Base-by-base conservation (phyloP, 2,888 invertebrate genomes). In the Tetheella fluctuosa region DNA sequence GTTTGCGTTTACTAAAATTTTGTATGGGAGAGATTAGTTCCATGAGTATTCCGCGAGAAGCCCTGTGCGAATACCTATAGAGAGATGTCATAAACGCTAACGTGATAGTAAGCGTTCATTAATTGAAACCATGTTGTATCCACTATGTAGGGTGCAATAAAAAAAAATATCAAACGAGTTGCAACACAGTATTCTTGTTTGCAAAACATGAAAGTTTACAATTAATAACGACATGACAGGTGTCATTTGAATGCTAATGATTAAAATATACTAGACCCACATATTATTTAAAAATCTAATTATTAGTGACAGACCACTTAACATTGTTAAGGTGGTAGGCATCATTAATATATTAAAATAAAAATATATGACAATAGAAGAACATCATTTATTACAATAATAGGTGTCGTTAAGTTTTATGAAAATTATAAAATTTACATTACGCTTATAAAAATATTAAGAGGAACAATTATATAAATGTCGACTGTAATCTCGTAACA, bases 231-330 rank as follows among this genome's bases (percentile, higher is more conserved):
- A 61, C 58, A 34, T 57, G 72, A 69, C 68, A 73, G 64, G 58
- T 71, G 69, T 71, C 73, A 74, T 64, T 70, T 59, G 23, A 57
- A 58, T 64, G 58, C 57, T 37, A 62, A 28, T 58, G 34, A 61
- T 61, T 59, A 68, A 69, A 61, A 63, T 68, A 64, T 59, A n/a
- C 60, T 34, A 30, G 20, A 59, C 58, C 59, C 57, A 59, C 42
- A 62, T 60, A 23, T 52, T 53, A 64, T 62, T 59, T 57, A 64
- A 64, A 65, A 63, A 64, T 57, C 34, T 23, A 65, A 55, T 64
- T 65, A 64, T 69, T 66, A 74, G 65, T 65, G 68, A 74, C 64
- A 74, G 62, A 68, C 61, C 64, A 73, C 69, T 72, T 71, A 73
- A 71, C 67, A 69, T 68, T 59, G 61, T 64, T 72, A 64, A 65